Evolutionary conservation across 2,797 vertebrate genomes (phyloP).

Genomic region (Sebastes steindachneri): DNA sequence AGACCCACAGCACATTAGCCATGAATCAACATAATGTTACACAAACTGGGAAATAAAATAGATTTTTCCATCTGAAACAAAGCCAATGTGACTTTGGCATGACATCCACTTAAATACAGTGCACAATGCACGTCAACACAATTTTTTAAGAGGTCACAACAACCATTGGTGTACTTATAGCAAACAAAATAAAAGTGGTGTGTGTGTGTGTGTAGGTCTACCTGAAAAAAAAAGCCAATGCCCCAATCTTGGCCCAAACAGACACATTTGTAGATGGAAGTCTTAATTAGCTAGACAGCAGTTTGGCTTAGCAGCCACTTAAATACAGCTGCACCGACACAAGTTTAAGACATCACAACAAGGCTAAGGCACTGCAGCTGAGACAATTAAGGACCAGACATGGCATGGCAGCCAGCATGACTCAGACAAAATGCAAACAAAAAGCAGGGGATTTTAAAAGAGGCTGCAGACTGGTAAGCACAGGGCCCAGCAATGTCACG

Average conservation of each 20-base stretch:
- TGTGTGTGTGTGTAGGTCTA: not conserved
- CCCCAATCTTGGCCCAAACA: not conserved
- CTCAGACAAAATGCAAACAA: not conserved
- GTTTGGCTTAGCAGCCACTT: conserved; percentile 5
- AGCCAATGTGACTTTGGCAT: not conserved
- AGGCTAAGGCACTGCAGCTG: not conserved
- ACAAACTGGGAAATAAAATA: not conserved
- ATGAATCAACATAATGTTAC: not conserved
- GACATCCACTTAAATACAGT: not conserved
- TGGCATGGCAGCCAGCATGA: not conserved
- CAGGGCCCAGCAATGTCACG: not conserved
- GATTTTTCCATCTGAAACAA: not conserved
- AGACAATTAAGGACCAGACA: not conserved
- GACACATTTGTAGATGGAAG: not conserved
- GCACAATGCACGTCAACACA: not conserved
- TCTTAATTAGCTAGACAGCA: not conserved
- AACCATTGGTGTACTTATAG: not conserved
- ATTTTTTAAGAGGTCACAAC: not conserved
- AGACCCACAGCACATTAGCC: not conserved
- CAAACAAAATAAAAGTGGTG: not conserved
- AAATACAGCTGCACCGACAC: not conserved
- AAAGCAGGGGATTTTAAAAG: not conserved
- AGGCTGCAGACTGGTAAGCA: not conserved
- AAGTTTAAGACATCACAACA: not conserved
- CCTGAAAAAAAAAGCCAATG: not conserved